Percentiles rank a stretch among this genome's conserved stretches.
phyloP scores from a whole-genome alignment of 1,140 invertebrate species.

The Tetramorium alpestre region DNA sequence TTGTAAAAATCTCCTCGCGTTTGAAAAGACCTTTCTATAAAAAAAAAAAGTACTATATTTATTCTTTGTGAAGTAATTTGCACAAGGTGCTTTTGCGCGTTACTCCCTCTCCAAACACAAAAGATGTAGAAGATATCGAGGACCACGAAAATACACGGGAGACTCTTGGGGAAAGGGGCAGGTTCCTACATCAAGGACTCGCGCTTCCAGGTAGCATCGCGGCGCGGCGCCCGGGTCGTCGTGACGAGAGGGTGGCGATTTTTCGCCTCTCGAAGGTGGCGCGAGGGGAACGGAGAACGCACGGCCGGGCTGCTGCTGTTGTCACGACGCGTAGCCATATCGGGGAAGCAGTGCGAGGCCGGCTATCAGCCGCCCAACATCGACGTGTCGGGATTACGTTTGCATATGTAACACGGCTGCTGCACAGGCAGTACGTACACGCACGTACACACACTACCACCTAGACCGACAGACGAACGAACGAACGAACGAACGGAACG shows the following conservation, averaged over 20 bases:
- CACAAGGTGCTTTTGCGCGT: neutral
- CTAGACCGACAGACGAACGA: slow-evolving; percentile 1
- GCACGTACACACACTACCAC: slow-evolving; percentile 25
- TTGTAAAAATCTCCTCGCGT: neutral
- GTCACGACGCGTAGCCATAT: slow-evolving; percentile 64
- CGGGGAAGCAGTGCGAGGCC: slow-evolving; percentile 81
- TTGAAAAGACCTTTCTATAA: neutral
- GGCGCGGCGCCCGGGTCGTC: slow-evolving; percentile 47
- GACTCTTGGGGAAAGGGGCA: neutral
- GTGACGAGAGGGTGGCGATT: slow-evolving; percentile 70
- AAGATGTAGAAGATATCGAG: neutral
- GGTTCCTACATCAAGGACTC: neutral
- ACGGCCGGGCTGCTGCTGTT: slow-evolving; percentile 54
- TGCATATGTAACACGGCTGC: slow-evolving; percentile 68
- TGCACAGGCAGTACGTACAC: slow-evolving; percentile 18
- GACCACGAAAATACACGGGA: neutral
- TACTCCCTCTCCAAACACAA: neutral
- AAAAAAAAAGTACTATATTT: neutral
- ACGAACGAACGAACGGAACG: neutral
- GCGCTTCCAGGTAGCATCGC: slow-evolving; percentile 27
- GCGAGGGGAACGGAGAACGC: slow-evolving; percentile 52
- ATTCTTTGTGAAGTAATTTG: neutral
- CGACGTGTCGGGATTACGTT: slow-evolving; percentile 76
- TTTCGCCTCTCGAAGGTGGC: slow-evolving; percentile 59
- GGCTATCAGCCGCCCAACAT: slow-evolving; percentile 84